Evolutionary conservation across 2,113 vertebrate genomes (phyloP), one percentile per base, ranked within the genome.

Genomic region (Panurus biarmicus): DNA sequence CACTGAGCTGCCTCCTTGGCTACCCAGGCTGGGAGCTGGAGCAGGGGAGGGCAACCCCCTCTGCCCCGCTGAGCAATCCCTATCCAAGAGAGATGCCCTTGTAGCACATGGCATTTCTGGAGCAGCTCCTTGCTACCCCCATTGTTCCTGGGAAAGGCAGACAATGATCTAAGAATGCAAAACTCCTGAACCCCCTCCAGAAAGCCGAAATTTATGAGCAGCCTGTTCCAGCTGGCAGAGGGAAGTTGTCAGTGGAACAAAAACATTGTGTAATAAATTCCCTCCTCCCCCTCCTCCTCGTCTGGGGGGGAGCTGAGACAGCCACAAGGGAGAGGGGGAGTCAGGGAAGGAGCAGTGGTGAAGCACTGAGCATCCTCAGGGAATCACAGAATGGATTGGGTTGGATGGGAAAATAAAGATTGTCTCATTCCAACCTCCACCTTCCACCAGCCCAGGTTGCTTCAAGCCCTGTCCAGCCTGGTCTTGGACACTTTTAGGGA

Each of bases 131-230:
- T 76, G 42, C 77, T 80, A 20, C 70, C 51, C 74, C 0, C 54
- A 50, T 95, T 91, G 74, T 70, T 93, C 67, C 65, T 2, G 1
- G 51, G 60, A 60, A 66, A 51, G 29, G 90, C 67, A 96, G 91
- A 96, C 87, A 96, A 95, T 73, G 78, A 94, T 88, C 82, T 87
- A 62, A 90, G 89, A 91, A 83, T 56, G 78, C 78, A 90, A 70
- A 64, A 51, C 74, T 94, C 82, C 79, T 88, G 91, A 95, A 91
- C 87, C 64, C 67, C 54, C 67, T 96, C 93, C 96, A 96, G 93
- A 73, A 70, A 71, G 71, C 51, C 6, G 24, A 35, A 31, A 87
- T 94, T 95, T 95, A 94, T 71, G 78, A 94, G 89, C 64, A 67
- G 89, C 87, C 51, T 83, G 85, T 94, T 97, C 81, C 89, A 96